These are phyloP conservation scores for Seira sanloemensis DNA, from an alignment of 2,888 invertebrate genomes.

Conservation along the genomic window DNA sequence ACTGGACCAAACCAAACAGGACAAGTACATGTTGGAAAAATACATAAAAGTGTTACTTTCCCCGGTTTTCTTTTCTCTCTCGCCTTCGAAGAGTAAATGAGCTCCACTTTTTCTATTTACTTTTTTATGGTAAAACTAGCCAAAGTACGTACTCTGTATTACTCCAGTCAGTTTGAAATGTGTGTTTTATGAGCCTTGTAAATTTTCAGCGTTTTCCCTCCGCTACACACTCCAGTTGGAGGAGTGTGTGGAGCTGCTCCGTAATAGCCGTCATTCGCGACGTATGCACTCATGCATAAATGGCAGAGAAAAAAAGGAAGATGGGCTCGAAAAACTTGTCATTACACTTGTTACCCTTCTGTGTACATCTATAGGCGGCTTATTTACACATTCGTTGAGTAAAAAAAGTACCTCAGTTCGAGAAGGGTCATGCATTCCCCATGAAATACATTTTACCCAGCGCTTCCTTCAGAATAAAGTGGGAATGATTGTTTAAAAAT, in stretches of 20 bases:
- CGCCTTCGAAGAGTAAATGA: not conserved
- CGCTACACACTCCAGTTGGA: not conserved
- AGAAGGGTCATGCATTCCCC: not conserved
- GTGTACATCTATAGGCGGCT: not conserved
- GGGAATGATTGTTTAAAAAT: not conserved
- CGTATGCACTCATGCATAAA: not conserved
- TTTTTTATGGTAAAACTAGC: not conserved
- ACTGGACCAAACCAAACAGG: too few relatives aligned
- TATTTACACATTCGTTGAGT: not conserved
- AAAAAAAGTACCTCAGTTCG: not conserved
- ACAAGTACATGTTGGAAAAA: too few relatives aligned
- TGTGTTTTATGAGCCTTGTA: constrained; percentile 4
- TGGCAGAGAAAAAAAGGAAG: not conserved
- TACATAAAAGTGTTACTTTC: too few relatives aligned
- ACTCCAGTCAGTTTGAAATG: not conserved
- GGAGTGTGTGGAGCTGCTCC: not conserved
- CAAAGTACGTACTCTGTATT: not conserved
- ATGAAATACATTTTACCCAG: not conserved
- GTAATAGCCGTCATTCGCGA: not conserved
- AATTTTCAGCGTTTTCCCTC: not conserved
- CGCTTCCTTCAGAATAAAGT: not conserved
- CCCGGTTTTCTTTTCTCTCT: too few relatives aligned
- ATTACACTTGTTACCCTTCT: constrained; percentile 1
- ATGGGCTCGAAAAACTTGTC: not conserved
- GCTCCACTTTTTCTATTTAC: not conserved